A percentile compares a stretch with the other conserved stretches of the same genome.
Evolutionary conservation across 2,113 vertebrate genomes (phyloP).

Genomic region (Gallinago undulata): DNA sequence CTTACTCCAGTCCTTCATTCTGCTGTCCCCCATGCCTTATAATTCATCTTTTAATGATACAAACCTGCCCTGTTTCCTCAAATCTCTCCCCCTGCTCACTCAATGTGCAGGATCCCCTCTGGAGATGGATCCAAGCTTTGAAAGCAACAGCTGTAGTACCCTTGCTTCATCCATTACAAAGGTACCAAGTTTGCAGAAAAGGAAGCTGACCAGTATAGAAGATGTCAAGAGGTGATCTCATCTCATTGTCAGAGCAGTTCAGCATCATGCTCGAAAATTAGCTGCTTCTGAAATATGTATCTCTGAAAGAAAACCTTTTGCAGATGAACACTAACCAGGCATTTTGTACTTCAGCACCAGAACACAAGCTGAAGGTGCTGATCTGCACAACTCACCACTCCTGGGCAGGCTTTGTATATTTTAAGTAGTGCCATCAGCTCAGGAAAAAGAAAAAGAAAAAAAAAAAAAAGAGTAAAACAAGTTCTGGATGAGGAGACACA

Average conservation of each 20-base stretch:
- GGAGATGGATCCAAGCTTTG: background rate
- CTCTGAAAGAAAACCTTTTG: background rate
- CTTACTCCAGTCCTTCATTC: background rate
- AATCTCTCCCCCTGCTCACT: background rate
- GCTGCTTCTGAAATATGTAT: background rate
- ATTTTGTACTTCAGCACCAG: background rate
- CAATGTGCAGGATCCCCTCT: background rate
- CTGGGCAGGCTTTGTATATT: background rate
- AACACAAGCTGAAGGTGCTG: background rate
- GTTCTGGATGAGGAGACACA: background rate
- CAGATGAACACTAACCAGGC: rapidly evolving
- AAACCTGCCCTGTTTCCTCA: background rate
- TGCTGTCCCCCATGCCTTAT: rapidly evolving
- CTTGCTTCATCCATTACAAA: background rate
- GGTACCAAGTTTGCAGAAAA: background rate
- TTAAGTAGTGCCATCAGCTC: background rate
- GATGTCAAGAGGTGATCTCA: background rate
- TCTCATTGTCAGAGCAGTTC: background rate
- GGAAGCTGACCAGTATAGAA: background rate
- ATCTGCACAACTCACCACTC: background rate
- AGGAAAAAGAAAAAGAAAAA: background rate
- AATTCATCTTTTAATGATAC: background rate
- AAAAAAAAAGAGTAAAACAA: background rate
- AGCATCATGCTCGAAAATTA: background rate
- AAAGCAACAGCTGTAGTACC: background rate